Evolutionary conservation across 2,113 vertebrate genomes (phyloP).

Genomic region (Strigops habroptila): DNA sequence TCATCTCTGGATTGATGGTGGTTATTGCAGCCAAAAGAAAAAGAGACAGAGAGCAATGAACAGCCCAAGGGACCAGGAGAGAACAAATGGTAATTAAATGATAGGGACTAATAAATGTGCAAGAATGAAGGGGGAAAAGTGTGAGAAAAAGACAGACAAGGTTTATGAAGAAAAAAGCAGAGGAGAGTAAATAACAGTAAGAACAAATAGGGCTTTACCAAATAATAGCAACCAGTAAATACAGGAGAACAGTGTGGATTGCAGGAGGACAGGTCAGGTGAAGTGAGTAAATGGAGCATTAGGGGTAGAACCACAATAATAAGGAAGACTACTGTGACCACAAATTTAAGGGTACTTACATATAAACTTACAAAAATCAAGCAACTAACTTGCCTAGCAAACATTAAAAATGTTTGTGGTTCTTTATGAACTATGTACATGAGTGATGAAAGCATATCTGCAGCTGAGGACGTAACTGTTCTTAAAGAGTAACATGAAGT

Average conservation of each 20-base stretch:
- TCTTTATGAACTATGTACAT: not conserved
- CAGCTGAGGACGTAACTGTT: not conserved
- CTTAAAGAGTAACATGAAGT: not conserved
- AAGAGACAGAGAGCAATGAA: conserved; percentile 29
- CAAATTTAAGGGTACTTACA: not conserved
- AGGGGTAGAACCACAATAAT: not conserved
- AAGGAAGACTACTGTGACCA: not conserved
- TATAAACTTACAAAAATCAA: not conserved
- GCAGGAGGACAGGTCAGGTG: not conserved
- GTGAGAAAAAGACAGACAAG: not conserved
- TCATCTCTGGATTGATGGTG: conserved; percentile 39
- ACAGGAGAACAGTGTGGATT: not conserved
- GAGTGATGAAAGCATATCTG: not conserved
- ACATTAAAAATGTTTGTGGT: not conserved
- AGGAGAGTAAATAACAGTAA: not conserved
- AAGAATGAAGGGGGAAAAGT: not conserved
- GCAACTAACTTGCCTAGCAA: not conserved
- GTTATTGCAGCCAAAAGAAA: conserved; percentile 26
- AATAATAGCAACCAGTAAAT: not conserved
- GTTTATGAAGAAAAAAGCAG: not conserved
- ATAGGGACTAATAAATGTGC: conserved; percentile 28
- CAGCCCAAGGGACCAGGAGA: not conserved
- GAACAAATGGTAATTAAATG: conserved; percentile 28
- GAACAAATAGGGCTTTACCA: not conserved
- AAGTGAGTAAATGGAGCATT: not conserved